phyloP scores from a whole-genome alignment of 2,797 vertebrate genomes.

The Babyrousa celebensis region DNA sequence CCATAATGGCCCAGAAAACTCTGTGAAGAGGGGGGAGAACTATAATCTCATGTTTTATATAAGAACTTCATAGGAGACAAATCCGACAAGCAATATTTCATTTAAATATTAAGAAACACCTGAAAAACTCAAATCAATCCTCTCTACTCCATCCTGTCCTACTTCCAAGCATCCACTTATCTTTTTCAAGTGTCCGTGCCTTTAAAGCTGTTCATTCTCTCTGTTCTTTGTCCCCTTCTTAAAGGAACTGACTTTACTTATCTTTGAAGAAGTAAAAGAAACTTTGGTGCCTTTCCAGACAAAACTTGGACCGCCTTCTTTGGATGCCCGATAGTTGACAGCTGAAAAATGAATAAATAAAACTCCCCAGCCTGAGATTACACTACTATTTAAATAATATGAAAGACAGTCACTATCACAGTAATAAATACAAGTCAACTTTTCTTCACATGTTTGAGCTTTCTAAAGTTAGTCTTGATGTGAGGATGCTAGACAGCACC shows the following conservation, averaged over 20 bases:
- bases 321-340: background rate
- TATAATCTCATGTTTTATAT: constrained; percentile 51
- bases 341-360: background rate
- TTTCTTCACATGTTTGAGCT: background rate
- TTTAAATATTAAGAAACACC: constrained; percentile 61
- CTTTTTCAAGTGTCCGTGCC: constrained; percentile 6
- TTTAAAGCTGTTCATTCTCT: constrained; percentile 41
- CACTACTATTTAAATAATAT: background rate
- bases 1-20: constrained; percentile 90
- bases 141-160: background rate
- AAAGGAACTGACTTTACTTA: background rate
- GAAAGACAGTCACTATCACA: background rate
- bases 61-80: constrained; percentile 30
- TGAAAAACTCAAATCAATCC: constrained; percentile 13
- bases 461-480: constrained; percentile 45
- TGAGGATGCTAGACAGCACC: constrained; percentile 10
- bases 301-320: background rate
- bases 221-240: background rate
- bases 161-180: background rate
- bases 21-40: constrained; percentile 56
- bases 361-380: background rate
- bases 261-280: constrained; percentile 22
- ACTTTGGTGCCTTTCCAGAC: constrained; percentile 27
- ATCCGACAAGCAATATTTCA: constrained; percentile 39
- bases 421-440: background rate